Evolutionary conservation across 2,113 vertebrate genomes (phyloP).

Genomic region (Oryzias melastigma): DNA sequence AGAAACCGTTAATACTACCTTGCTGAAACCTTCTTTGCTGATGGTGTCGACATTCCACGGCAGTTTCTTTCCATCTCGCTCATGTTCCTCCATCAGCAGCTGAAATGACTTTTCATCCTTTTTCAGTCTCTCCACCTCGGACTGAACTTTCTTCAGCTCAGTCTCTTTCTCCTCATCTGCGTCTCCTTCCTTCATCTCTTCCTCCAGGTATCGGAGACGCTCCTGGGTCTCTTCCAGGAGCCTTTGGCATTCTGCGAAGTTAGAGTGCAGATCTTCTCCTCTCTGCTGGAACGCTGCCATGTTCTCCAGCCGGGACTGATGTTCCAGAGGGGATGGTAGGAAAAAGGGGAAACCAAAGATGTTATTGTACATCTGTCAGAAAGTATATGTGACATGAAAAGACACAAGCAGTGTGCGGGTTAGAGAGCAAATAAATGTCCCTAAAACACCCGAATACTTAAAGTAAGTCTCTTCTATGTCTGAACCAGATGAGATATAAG

Average conservation of each 20-base stretch:
- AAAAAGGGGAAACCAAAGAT: not conserved
- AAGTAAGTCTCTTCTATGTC: too few relatives aligned
- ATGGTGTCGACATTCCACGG: conserved; percentile 92
- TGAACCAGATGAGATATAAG: too few relatives aligned
- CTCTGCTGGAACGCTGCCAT: conserved; percentile 89
- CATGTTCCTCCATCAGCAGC: conserved; percentile 79
- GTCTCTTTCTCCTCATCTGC: conserved; percentile 33
- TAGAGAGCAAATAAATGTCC: too few relatives aligned
- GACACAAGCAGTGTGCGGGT: too few relatives aligned
- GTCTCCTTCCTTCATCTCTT: conserved; percentile 30
- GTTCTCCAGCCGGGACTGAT: conserved; percentile 83
- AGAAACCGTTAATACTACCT: conserved; percentile 66
- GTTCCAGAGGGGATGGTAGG: not conserved
- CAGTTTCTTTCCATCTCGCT: conserved; percentile 82
- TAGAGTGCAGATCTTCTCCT: conserved; percentile 82
- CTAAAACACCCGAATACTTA: too few relatives aligned
- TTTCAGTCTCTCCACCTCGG: conserved; percentile 78
- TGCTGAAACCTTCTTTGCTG: conserved; percentile 91
- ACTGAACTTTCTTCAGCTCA: conserved; percentile 73
- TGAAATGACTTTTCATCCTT: conserved; percentile 80
- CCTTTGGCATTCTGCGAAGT: conserved; percentile 75
- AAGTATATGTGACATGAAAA: too few relatives aligned
- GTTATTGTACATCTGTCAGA: not conserved
- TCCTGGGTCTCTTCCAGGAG: conserved; percentile 77
- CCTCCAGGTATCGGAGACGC: conserved; percentile 75